Evolutionary conservation across 2,113 vertebrate genomes (phyloP).

Genomic region (Periophthalmus modestus): DNA sequence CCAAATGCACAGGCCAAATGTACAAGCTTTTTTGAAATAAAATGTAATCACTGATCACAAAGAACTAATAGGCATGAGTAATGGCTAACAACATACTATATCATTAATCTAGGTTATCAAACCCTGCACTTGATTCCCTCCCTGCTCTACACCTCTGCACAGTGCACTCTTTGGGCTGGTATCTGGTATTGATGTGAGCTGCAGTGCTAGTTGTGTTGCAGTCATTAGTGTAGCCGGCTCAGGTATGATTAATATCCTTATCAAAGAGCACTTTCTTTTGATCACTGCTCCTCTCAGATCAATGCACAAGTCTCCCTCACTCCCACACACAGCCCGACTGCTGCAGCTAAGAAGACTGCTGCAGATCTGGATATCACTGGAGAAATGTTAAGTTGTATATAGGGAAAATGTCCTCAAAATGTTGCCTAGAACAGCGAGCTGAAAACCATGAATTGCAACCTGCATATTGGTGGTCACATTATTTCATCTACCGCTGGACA

Average conservation of each 20-base stretch:
- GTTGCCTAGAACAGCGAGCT: no score
- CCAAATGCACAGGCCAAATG: no score
- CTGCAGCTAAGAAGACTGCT: conserved; percentile 3
- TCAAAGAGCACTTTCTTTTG: conserved; percentile 54
- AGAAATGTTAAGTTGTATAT: neutral
- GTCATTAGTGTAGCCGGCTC: conserved; percentile 52
- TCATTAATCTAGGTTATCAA: neutral
- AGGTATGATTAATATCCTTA: conserved; percentile 50
- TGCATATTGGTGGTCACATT: neutral
- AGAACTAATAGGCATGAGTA: neutral
- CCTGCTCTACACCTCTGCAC: conserved; percentile 6
- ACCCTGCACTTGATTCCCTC: neutral
- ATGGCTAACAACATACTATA: neutral
- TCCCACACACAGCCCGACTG: conserved; percentile 25
- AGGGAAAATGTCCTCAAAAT: no score
- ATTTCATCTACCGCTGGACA: neutral
- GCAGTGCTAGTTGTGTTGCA: conserved; percentile 31
- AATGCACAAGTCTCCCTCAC: conserved; percentile 51
- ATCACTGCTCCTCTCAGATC: conserved; percentile 47
- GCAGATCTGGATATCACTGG: neutral
- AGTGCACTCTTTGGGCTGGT: conserved; percentile 19
- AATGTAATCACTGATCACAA: no score
- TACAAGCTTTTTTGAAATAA: neutral
- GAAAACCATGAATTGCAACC: neutral
- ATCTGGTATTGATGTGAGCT: conserved; percentile 31